These are phyloP conservation scores for Uloborus diversus DNA, from an alignment of 1,140 invertebrate genomes.

Conservation along the genomic window DNA sequence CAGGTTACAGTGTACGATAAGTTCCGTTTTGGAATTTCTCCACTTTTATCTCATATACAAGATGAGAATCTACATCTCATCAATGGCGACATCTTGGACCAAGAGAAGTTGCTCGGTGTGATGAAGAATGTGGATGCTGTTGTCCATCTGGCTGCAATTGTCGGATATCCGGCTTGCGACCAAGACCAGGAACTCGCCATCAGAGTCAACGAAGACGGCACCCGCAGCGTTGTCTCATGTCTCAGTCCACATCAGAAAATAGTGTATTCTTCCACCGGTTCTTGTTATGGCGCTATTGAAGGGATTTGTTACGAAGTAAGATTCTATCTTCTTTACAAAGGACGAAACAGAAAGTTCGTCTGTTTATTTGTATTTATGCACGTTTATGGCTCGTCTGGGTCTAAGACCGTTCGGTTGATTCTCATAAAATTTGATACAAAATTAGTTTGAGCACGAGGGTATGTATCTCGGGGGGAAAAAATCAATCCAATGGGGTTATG, in stretches of 20 bases:
- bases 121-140: conserved; percentile 58
- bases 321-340: no score
- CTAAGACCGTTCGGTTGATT: no score
- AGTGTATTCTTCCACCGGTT: conserved; percentile 61
- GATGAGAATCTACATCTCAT: conserved; percentile 56
- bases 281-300: conserved; percentile 61
- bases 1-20: conserved; percentile 60
- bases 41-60: conserved; percentile 52
- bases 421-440: no score
- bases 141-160: conserved; percentile 62
- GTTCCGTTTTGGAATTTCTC: conserved; percentile 59
- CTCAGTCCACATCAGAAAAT: conserved; percentile 58
- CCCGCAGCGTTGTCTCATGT: conserved; percentile 49
- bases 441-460: no score
- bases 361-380: no score
- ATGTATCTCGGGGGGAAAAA: no score
- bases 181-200: conserved; percentile 57
- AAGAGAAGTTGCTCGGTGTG: conserved; percentile 28
- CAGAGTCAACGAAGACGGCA: conserved; percentile 58
- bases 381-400: no score
- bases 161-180: conserved; percentile 62
- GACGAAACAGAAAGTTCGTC: not conserved
- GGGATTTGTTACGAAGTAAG: conserved; percentile 59
- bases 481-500: no score
- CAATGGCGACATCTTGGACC: conserved; percentile 60